These are phyloP conservation scores for Theodoxus fluviatilis DNA, from an alignment of 2,888 invertebrate species.

Conservation along the genomic window DNA sequence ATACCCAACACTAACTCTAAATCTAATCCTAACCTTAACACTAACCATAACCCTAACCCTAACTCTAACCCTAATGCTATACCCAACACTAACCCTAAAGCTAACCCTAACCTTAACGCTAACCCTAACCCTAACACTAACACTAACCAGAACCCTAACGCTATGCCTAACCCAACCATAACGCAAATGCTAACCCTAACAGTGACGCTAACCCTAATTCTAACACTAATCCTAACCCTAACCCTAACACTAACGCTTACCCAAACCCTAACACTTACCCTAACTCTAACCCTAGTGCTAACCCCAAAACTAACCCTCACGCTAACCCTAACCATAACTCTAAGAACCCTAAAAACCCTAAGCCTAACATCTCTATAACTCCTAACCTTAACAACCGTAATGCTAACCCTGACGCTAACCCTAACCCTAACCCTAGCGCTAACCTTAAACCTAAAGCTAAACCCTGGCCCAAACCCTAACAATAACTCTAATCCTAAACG, in stretches of 20 bases:
- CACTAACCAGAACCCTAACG: conserved; percentile 22
- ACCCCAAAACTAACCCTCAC: conserved; percentile 28
- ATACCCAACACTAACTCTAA: conserved; percentile 31
- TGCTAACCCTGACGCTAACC: conserved; percentile 26
- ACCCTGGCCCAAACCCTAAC: conserved; percentile 5
- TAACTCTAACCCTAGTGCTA: conserved; percentile 9
- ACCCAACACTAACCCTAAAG: conserved; percentile 31
- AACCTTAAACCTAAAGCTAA: conserved; percentile 1
- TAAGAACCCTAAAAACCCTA: conserved; percentile 34
- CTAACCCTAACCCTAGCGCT: conserved; percentile 15
- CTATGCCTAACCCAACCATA: conserved; percentile 28
- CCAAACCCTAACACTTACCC: conserved; percentile 27
- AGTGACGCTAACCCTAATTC: conserved; percentile 25
- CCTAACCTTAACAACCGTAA: conserved; percentile 30
- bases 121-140: conserved; percentile 16
- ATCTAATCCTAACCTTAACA: conserved; percentile 31
- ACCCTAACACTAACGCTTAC: conserved; percentile 26
- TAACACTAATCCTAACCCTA: conserved; percentile 14
- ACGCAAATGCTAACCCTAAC: conserved; percentile 32
- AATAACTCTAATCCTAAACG: conserved; percentile 14
- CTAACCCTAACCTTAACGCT: conserved; percentile 30
- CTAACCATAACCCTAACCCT: conserved; percentile 16
- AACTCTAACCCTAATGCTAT: conserved; percentile 22
- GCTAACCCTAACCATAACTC: conserved; percentile 30
- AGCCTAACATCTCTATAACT: conserved; percentile 16